Evolutionary conservation across 2,888 invertebrate genomes (phyloP).

Genomic region (Colletes collaris): DNA sequence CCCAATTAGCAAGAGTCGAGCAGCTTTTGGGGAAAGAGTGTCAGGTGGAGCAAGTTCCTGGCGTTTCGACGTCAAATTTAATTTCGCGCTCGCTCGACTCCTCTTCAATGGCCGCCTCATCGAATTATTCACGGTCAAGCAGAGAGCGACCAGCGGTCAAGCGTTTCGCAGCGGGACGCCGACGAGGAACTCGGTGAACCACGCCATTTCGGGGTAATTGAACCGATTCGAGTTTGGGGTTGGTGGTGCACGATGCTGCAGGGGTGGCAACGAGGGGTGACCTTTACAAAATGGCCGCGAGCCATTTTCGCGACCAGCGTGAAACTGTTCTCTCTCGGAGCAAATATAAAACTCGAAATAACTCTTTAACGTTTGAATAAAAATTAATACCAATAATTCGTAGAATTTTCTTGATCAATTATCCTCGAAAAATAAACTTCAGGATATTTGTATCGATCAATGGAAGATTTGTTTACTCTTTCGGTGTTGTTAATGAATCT

Average conservation of each 20-base stretch:
- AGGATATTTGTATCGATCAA: too few species aligned
- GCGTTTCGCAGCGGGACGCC: constrained; percentile 75
- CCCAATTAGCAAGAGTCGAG: background rate
- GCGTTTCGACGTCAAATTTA: constrained; percentile 50
- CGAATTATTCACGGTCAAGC: constrained; percentile 80
- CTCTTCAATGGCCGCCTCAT: constrained; percentile 60
- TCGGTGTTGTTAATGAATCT: too few species aligned
- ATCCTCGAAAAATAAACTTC: too few species aligned
- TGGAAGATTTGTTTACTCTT: too few species aligned
- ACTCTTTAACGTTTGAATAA: too few species aligned
- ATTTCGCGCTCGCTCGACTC: constrained; percentile 61
- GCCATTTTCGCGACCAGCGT: constrained; percentile 71
- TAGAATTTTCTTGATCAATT: too few species aligned
- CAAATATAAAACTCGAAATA: too few species aligned
- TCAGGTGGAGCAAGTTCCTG: constrained; percentile 34
- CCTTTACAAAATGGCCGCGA: constrained; percentile 77
- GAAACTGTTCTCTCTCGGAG: background rate
- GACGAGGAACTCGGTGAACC: constrained; percentile 60
- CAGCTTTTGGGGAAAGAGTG: background rate
- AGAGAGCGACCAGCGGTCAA: constrained; percentile 81
- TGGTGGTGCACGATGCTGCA: constrained; percentile 62
- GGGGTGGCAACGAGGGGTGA: constrained; percentile 65
- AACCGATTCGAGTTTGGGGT: constrained; percentile 58
- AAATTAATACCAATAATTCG: too few species aligned
- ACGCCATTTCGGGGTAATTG: constrained; percentile 74